These are phyloP conservation scores for Furnarius figulus DNA, from an alignment of 2,113 vertebrate species.

Conservation along the genomic window DNA sequence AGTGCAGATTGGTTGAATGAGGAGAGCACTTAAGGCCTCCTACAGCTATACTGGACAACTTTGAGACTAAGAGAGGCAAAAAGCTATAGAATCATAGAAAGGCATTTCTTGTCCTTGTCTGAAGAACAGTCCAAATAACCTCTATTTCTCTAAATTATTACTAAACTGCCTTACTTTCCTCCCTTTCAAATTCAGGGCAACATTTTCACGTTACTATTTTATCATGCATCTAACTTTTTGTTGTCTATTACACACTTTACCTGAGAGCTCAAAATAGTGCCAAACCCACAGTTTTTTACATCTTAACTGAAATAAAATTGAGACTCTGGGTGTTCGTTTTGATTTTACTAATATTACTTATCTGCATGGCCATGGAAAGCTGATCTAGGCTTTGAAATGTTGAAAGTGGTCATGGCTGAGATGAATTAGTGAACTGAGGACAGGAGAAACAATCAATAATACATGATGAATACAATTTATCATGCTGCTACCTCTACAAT, in stretches of 20 bases:
- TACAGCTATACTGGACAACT: background rate
- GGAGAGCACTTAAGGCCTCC: background rate
- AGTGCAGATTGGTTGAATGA: background rate
- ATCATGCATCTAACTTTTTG: background rate
- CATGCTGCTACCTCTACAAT: background rate
- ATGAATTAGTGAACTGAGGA: constrained; percentile 17
- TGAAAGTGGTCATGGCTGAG: background rate
- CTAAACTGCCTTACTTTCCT: background rate
- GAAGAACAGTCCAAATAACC: background rate
- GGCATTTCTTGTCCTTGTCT: background rate
- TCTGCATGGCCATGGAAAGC: background rate
- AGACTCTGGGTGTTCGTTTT: background rate
- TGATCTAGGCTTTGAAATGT: background rate
- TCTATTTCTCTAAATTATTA: background rate
- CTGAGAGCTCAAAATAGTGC: background rate
- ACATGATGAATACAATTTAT: constrained; percentile 1
- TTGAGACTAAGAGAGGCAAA: background rate
- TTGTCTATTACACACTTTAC: background rate
- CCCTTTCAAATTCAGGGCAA: background rate
- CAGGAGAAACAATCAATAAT: constrained; percentile 9
- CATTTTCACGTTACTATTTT: background rate
- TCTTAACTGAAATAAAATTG: background rate
- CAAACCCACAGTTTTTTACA: background rate
- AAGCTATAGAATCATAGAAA: background rate
- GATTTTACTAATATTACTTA: background rate